A percentile compares a stretch with the other conserved stretches of the same genome.
Evolutionary conservation across 1,140 invertebrate genomes (phyloP).

Genomic region (Sinella curviseta): DNA sequence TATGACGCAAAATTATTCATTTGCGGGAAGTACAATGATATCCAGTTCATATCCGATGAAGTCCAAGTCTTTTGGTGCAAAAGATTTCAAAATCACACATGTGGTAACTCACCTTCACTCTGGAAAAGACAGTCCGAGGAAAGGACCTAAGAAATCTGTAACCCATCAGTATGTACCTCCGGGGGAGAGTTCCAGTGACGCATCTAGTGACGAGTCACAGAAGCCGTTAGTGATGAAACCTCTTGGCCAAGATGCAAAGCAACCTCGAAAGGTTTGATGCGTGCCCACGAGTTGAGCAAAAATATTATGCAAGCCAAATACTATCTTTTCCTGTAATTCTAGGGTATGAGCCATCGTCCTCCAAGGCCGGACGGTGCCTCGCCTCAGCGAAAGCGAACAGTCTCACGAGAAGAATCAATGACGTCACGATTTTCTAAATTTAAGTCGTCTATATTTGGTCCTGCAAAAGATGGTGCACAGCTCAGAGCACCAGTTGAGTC

Average conservation of each 20-base stretch:
- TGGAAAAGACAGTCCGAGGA: constrained; percentile 29
- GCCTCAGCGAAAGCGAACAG: neutral
- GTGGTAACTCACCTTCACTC: neutral
- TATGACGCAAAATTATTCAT: constrained; percentile 25
- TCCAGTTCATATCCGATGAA: constrained; percentile 25
- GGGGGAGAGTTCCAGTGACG: constrained; percentile 38
- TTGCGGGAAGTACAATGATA: neutral
- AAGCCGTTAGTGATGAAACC: constrained; percentile 40
- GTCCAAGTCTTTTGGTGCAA: constrained; percentile 28
- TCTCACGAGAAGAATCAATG: constrained; percentile 11
- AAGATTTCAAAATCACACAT: constrained; percentile 18
- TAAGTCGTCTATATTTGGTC: constrained; percentile 5
- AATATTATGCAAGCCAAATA: neutral
- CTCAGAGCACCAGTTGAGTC: neutral
- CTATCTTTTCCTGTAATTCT: neutral
- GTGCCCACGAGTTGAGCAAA: neutral
- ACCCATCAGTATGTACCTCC: neutral
- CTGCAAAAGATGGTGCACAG: neutral
- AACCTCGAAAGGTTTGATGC: constrained; percentile 9
- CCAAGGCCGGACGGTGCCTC: neutral
- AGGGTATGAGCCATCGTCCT: constrained; percentile 7
- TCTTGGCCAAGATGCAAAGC: neutral
- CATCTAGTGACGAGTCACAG: constrained; percentile 48
- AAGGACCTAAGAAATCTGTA: constrained; percentile 10
- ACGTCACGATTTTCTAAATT: constrained; percentile 6